Base-by-base conservation (phyloP, 2,888 invertebrate species). In the Isotomurus palustris region DNA sequence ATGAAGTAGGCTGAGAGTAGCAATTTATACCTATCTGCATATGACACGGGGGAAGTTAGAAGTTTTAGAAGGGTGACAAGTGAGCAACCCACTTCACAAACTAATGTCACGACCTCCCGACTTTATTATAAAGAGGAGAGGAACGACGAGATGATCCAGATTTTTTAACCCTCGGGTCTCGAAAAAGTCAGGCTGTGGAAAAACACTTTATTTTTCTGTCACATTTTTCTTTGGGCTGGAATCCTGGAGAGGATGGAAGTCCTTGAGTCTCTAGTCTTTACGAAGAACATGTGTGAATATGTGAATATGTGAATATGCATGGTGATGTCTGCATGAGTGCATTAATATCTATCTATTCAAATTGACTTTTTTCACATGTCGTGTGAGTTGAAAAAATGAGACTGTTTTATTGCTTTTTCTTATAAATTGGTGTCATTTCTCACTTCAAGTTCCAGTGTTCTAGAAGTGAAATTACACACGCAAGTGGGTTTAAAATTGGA, bases 321-420 rank as follows among this genome's bases (percentile, higher is more conserved):
- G n/a, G n/a, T n/a, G n/a, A n/a, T n/a, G 43, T 19, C 6, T 38
- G 43, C 21, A 43, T 43, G 50, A 50, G 29, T 29, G 43, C 56
- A 51, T 56, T 51, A 51, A 56, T 56, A 44, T 56, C 51, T 24
- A 25, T 51, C 50, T 56, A 56, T 56, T 50, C 50, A 56, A 56
- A 56, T 56, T 51, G 56, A 40, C 21, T 51, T 51, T 56, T 56
- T 56, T 56, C 56, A 56, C 56, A 56, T 51, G 44, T 56, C 14
- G 44, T 51, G 57, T 22, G 35, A 53, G 45, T 58, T 48, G 53
- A 53, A 58, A 56, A 58, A 58, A 58, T 58, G 47, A 53, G 53
- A 58, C 48, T 43, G 47, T 52, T 58, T 58, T 58, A 58, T 58
- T 58, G 53, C 49, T 48, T 56, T 43, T 35, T 53, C 32, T 47